Base-by-base conservation (phyloP, 2,797 vertebrate genomes). In the Sebastes steindachneri region DNA sequence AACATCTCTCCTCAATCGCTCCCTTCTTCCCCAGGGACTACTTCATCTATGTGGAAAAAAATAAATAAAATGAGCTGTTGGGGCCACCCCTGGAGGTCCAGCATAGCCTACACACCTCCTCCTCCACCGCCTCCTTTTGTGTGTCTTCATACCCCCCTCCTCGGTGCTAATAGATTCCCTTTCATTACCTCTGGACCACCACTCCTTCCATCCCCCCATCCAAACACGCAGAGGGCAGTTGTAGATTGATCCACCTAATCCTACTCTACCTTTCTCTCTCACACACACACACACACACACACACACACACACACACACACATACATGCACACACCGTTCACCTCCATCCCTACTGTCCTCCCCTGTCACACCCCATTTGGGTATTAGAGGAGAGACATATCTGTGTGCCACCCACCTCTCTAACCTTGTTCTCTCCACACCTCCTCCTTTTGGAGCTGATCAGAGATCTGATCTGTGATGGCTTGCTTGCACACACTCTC, bases 381-480 rank as follows among this genome's bases (percentile, higher is more conserved):
- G 79, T 82, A 85, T 78, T 77, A 82, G 64, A 86, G 64, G 45
- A 55, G 64, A 25, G 70, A 41, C 55, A 72, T 80, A 75, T 82
- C 78, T n/a, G 3, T 71, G 75, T 58, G 75, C 79, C 85, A 87
- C 89, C 91, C 84, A 85, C 80, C 77, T 86, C 77, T 82, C 62
- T 88, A 89, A 90, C 90, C 88, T 91, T 91, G 83, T 80, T 83
- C 64, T 73, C 58, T 62, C 79, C 55, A 65, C 62, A 45, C 75
- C 54, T 31, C 73, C 79, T 79, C 83, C 74, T 88, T 48, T 90
- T 91, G 94, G 94, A 82, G 75, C 73, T 88, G 88, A 91, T 93
- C 75, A 82, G 83, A 85, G 91, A 91, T 93, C 85, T 91, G 95
- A 88, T 92, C 89, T 92, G 92, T 89, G 93, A 93, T 96, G 93